A percentile compares a stretch with the other conserved stretches of the same genome.
phyloP scores from a whole-genome alignment of 2,113 vertebrate species.

The Pseudopodoces humilis region DNA sequence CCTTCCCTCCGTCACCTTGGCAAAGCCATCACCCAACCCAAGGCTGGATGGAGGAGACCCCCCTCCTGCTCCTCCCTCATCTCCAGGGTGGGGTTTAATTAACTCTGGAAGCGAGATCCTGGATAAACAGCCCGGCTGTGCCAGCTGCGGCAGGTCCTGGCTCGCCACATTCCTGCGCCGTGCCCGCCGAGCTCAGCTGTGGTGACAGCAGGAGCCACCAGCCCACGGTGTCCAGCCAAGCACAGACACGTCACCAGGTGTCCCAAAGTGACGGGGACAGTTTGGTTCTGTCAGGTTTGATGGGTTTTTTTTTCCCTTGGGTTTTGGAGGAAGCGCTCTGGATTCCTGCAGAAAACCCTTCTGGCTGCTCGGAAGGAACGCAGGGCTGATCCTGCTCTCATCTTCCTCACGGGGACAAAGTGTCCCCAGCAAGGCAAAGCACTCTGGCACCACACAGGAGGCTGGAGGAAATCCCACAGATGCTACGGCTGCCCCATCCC shows the following conservation, averaged over 20 bases:
- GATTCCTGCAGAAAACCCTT: background rate
- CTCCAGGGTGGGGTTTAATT: constrained; percentile 1
- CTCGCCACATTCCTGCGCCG: background rate
- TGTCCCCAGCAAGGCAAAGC: background rate
- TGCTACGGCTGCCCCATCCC: background rate
- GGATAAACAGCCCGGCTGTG: background rate
- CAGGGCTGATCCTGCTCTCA: background rate
- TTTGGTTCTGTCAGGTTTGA: accelerated
- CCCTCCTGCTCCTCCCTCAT: background rate
- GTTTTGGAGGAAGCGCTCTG: no score
- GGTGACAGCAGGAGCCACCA: background rate
- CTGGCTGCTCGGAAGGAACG: accelerated
- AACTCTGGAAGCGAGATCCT: background rate
- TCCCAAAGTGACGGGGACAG: accelerated
- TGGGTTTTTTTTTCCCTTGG: background rate
- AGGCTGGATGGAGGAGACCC: accelerated
- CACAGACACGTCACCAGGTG: accelerated
- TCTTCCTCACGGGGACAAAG: accelerated
- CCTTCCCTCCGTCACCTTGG: accelerated
- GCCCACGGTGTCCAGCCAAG: accelerated
- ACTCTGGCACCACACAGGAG: accelerated
- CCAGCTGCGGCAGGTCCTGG: background rate
- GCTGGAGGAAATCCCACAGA: background rate
- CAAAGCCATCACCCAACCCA: accelerated
- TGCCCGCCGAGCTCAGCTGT: background rate